Conservation (phyloP, 2,888 invertebrate genomes). For the Oeneis ivallda region DNA sequence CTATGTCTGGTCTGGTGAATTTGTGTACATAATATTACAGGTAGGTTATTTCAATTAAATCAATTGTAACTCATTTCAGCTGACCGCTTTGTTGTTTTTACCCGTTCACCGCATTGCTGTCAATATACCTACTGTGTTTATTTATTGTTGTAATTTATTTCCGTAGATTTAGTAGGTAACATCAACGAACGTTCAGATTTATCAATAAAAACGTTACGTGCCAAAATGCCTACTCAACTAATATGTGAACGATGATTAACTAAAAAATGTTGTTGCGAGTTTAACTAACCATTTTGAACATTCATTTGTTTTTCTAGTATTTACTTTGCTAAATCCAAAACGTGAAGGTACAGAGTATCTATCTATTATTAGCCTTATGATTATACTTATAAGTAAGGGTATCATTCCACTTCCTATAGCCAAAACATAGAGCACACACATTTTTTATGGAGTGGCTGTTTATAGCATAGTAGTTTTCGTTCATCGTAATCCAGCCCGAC, state of each 20-base stretch:
- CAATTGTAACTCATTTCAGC: slow-evolving; percentile 62
- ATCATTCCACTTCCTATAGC: no score
- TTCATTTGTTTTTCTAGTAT: background rate
- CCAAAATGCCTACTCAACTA: background rate
- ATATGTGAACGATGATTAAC: background rate
- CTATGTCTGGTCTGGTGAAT: background rate
- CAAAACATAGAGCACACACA: no score
- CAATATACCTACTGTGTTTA: slow-evolving; percentile 15
- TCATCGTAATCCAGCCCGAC: no score
- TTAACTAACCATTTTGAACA: background rate
- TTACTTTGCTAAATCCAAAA: background rate
- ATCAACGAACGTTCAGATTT: slow-evolving; percentile 5
- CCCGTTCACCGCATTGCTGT: slow-evolving; percentile 53
- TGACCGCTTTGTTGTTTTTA: slow-evolving; percentile 68
- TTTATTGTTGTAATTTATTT: slow-evolving; percentile 15
- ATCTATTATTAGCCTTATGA: no score
- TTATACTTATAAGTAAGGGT: no score
- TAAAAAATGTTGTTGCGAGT: background rate
- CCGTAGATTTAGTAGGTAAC: slow-evolving; percentile 8
- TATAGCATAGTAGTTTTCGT: no score
- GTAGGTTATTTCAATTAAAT: slow-evolving; percentile 25
- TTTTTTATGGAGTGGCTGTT: no score
- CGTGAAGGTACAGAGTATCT: no score
- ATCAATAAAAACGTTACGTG: background rate
- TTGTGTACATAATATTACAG: background rate